Percentiles rank a stretch among this genome's conserved stretches.
These are phyloP conservation scores for Dendrocopos noguchii DNA, from an alignment of 2,113 vertebrate genomes.

Conservation along the genomic window DNA sequence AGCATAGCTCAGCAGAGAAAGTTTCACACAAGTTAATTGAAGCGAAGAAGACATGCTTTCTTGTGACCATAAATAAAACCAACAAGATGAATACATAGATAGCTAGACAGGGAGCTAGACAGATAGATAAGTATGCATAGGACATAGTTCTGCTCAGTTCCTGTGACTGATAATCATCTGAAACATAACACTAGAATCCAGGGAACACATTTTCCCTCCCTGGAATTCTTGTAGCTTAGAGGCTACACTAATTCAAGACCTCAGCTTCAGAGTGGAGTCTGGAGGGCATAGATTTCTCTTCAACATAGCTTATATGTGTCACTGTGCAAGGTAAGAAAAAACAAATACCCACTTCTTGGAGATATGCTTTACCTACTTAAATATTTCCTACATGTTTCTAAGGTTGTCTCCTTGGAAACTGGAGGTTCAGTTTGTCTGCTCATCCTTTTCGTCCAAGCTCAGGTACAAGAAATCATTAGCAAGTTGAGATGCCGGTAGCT, in stretches of 20 bases:
- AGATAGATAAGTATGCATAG: background rate
- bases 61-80: background rate
- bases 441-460: background rate
- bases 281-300: background rate
- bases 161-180: background rate
- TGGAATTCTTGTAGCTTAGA: background rate
- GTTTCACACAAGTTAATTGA: background rate
- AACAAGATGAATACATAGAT: background rate
- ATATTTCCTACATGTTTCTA: constrained; percentile 36
- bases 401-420: constrained; percentile 62
- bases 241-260: background rate
- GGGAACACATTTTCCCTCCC: background rate
- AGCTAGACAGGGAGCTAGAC: background rate
- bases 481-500: constrained; percentile 3
- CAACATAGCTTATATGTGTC: background rate
- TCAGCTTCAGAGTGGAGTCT: background rate
- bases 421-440: constrained; percentile 38
- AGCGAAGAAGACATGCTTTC: background rate
- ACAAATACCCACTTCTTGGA: background rate
- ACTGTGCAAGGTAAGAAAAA: background rate
- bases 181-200: background rate
- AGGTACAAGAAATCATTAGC: constrained; percentile 44
- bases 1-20: background rate
- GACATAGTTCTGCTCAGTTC: background rate
- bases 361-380: background rate